Base-by-base conservation (phyloP, 2,888 invertebrate genomes). In the Epiblema foenella region DNA sequence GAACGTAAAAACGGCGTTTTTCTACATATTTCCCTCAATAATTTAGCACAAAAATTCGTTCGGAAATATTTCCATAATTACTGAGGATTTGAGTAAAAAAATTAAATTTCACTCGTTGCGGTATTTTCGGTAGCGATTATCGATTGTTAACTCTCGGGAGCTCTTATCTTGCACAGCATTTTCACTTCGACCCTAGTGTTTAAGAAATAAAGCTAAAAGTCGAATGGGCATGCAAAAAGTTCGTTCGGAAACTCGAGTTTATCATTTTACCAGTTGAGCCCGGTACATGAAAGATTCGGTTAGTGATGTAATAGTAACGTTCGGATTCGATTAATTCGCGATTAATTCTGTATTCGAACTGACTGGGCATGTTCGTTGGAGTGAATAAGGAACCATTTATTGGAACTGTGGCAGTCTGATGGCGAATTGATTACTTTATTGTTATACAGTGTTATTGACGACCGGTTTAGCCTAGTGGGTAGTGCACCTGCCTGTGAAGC, bases 41-140 rank as follows among this genome's bases (percentile, higher is more conserved):
- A 57, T 42, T 64, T 58, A 65, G 54, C 33, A 15, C 52, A 56
- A 62, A 15, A 70, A 66, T 60, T 60, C 4, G 49, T 54, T 70
- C 42, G 46, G 10, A 46, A 70, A 54, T 59, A 65, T 59, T 65
- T 52, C 20, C 46, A 15, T 54, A 54, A 66, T 70, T 70, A 59
- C 46, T 7, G 29, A 5, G 60, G 33, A 54, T 52, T 29, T 7
- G 29, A 42, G 20, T 52, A n/a, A n/a, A 68, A 66, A 46, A 66
- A 46, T 7, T 42, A 15, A 59, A 60, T 65, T 66, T 60, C 20
- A 33, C 46, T 54, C 42, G 11, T 29, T 52, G 58, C 64, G 62
- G 51, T 51, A 62, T 56, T 69, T 65, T 59, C 29, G 39, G 39
- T 10, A 59, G 52, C 52, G 65, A 69, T 70, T 70, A 70, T 64